Conservation (phyloP, 2,888 invertebrate species). For the Elysia crispata region DNA sequence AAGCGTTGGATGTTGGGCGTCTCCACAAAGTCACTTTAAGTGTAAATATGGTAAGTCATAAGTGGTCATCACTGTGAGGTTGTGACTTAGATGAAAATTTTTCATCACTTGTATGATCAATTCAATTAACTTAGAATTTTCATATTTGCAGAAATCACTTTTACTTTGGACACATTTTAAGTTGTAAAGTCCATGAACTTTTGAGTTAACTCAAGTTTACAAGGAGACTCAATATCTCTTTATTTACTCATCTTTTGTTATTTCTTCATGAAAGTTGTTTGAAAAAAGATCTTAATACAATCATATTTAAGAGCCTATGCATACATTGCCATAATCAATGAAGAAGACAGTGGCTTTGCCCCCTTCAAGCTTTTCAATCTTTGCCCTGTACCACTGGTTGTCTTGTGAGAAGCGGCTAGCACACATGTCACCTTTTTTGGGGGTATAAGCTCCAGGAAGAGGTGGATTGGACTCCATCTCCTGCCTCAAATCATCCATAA, state of each 20-base stretch:
- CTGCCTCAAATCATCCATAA: constrained; percentile 91
- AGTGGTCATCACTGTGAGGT: constrained; percentile 3
- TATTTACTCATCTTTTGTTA: too few relatives aligned
- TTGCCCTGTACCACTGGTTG: constrained; percentile 97
- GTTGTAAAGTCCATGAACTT: too few relatives aligned
- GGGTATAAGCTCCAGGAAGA: constrained; percentile 89
- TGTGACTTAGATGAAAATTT: neutral
- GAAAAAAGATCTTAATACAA: neutral
- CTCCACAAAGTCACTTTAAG: neutral
- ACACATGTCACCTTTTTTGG: constrained; percentile 89
- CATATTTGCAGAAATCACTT: too few relatives aligned
- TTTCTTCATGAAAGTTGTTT: too few relatives aligned
- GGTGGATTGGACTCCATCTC: constrained; percentile 91
- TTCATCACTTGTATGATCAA: neutral
- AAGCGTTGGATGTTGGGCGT: constrained; percentile 1
- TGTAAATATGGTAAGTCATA: neutral
- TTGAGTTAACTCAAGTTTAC: too few relatives aligned
- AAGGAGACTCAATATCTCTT: too few relatives aligned
- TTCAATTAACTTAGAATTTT: too few relatives aligned
- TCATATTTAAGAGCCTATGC: constrained; percentile 61
- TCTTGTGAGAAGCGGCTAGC: constrained; percentile 92
- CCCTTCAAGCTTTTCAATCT: constrained; percentile 87
- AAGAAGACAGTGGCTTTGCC: constrained; percentile 89
- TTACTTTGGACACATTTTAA: too few relatives aligned
- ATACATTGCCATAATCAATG: constrained; percentile 95